Percentiles rank a stretch among this genome's conserved stretches.
phyloP scores from a whole-genome alignment of 2,888 invertebrate species.

The Sarcophaga rosellei region DNA sequence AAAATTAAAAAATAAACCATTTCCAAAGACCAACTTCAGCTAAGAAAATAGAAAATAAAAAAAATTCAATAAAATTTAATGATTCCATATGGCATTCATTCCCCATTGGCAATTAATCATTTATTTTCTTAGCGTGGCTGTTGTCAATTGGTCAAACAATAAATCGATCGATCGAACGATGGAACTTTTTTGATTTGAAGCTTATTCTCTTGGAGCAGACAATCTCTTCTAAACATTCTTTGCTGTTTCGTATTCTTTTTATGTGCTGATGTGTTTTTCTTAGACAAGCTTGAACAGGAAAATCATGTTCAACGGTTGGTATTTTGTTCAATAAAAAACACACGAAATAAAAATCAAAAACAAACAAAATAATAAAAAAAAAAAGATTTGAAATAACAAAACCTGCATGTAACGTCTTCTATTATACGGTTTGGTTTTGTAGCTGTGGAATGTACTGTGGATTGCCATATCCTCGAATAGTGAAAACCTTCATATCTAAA shows the following conservation, averaged over 20 bases:
- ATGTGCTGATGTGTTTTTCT: not conserved
- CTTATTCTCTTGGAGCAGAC: not conserved
- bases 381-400: not conserved
- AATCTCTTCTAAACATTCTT: not conserved
- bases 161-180: not conserved
- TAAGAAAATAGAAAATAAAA: not conserved
- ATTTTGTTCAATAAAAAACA: constrained; percentile 26
- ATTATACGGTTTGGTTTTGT: not conserved
- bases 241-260: constrained; percentile 27
- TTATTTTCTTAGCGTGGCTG: constrained; percentile 19
- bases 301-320: constrained; percentile 51
- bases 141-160: constrained; percentile 47
- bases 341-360: not conserved
- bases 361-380: constrained; percentile 8
- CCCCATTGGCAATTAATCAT: not conserved
- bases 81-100: constrained; percentile 18
- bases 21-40: not conserved
- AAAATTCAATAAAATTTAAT: constrained; percentile 46
- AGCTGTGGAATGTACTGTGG: constrained; percentile 17
- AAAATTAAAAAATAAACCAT: not conserved
- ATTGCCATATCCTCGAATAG: not conserved
- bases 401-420: constrained; percentile 24
- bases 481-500: too few relatives aligned
- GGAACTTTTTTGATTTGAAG: not conserved
- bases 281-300: constrained; percentile 25